Evolutionary conservation across 1,140 invertebrate genomes (phyloP).

Genomic region (Pristionchus pacificus): DNA sequence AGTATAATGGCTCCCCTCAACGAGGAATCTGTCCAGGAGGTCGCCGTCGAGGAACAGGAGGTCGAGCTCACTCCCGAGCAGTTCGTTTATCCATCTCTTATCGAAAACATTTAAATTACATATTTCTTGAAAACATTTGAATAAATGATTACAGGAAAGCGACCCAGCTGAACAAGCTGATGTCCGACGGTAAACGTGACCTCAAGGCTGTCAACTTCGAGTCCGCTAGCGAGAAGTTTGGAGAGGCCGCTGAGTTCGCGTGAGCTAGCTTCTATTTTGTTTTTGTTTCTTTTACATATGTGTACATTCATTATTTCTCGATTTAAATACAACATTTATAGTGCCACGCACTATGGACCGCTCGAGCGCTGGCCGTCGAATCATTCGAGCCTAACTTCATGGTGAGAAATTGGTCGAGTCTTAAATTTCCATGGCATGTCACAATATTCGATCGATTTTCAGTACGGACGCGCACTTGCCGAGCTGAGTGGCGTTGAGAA

Average conservation of each 20-base stretch:
- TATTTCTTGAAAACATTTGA: not conserved
- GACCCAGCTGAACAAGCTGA: not conserved
- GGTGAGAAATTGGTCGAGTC: too few relatives aligned
- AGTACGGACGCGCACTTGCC: not conserved
- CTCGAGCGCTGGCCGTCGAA: not conserved
- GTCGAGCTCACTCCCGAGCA: not conserved
- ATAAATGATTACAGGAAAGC: not conserved
- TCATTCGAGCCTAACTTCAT: not conserved
- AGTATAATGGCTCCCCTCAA: not conserved
- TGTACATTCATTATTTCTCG: too few relatives aligned
- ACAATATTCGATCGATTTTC: too few relatives aligned
- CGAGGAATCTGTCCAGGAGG: not conserved
- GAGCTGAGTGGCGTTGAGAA: not conserved
- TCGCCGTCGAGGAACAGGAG: too few relatives aligned
- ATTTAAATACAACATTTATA: too few relatives aligned
- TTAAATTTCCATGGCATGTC: too few relatives aligned
- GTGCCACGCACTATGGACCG: not conserved
- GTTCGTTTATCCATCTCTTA: too few relatives aligned
- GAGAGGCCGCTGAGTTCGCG: not conserved
- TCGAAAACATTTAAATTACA: not conserved
- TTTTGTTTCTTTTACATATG: not conserved
- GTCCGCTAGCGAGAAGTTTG: not conserved
- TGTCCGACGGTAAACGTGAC: not conserved
- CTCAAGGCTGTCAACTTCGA: not conserved
- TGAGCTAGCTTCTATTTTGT: not conserved